Percentiles rank a stretch among this genome's conserved stretches.
Conservation (phyloP, 64 coral and sea anemone species). For the Montipora capricornis region DNA sequence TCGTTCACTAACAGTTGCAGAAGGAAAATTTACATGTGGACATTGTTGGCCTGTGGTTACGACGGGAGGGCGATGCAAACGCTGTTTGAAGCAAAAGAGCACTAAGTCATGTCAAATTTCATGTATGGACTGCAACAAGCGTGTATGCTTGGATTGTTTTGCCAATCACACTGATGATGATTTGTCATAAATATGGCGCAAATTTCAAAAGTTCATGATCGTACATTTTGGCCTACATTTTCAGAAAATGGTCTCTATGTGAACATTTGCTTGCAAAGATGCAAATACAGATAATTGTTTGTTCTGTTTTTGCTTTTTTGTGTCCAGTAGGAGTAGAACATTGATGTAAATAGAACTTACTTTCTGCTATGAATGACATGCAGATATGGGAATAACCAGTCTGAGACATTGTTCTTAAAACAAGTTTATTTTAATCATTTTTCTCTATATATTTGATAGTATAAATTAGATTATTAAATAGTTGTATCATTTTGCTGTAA, state of each 20-base stretch:
- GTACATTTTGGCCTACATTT: neutral
- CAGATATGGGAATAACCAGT: neutral
- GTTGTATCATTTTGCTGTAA: neutral
- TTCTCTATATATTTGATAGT: neutral
- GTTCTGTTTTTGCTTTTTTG: neutral
- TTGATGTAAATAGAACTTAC: neutral
- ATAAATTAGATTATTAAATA: constrained; percentile 2
- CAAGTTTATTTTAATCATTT: constrained; percentile 1
- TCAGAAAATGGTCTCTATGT: neutral
- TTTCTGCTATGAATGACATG: neutral
- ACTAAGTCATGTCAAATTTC: constrained; percentile 27
- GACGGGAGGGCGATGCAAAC: constrained; percentile 52
- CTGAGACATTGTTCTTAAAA: no score
- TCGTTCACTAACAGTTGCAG: neutral
- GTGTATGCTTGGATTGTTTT: constrained; percentile 17
- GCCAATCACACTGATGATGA: neutral
- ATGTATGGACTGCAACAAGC: constrained; percentile 24
- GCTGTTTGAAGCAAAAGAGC: constrained; percentile 34
- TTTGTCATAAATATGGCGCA: neutral
- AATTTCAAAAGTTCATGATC: constrained; percentile 12
- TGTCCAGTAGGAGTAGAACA: neutral
- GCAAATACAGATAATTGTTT: constrained; percentile 1
- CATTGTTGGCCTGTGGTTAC: constrained; percentile 52
- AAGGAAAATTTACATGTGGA: constrained; percentile 1
- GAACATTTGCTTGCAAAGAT: constrained; percentile 1